phyloP scores from a whole-genome alignment of 2,113 vertebrate species.

The Mesocricetus auratus region DNA sequence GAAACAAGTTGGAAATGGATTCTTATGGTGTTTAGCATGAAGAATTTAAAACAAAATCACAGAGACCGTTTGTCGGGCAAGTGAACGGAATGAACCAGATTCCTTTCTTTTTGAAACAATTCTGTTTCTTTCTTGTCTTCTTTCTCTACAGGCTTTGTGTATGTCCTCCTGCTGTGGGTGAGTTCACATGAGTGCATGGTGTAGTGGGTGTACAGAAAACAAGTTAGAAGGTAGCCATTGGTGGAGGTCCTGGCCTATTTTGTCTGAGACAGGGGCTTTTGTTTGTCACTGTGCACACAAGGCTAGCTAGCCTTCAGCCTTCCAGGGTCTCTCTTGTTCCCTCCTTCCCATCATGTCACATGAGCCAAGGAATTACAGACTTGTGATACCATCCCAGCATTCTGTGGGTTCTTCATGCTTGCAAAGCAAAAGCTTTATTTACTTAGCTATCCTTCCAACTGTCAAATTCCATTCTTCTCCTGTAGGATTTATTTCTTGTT shows the following conservation, averaged over 20 bases:
- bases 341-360: neutral
- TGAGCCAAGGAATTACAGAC: neutral
- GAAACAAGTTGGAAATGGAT: conserved; percentile 49
- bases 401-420: neutral
- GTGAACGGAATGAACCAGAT: neutral
- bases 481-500: conserved; percentile 74
- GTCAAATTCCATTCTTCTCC: neutral
- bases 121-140: neutral
- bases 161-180: neutral
- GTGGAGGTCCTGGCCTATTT: neutral
- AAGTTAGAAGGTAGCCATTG: too few relatives aligned
- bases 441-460: neutral
- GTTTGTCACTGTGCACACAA: neutral
- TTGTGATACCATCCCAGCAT: neutral
- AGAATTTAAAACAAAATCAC: conserved; percentile 31
- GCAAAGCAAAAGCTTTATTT: neutral
- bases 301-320: too few relatives aligned
- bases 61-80: conserved; percentile 50
- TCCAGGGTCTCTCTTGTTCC: neutral
- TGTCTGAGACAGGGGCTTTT: neutral
- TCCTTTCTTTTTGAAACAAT: neutral
- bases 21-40: conserved; percentile 53
- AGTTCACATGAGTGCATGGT: neutral
- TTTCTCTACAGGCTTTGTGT: neutral
- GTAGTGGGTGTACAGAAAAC: neutral